Evolutionary conservation across 2,888 invertebrate genomes (phyloP), one percentile per base, ranked within the genome.

Genomic region (Limenitis camilla): DNA sequence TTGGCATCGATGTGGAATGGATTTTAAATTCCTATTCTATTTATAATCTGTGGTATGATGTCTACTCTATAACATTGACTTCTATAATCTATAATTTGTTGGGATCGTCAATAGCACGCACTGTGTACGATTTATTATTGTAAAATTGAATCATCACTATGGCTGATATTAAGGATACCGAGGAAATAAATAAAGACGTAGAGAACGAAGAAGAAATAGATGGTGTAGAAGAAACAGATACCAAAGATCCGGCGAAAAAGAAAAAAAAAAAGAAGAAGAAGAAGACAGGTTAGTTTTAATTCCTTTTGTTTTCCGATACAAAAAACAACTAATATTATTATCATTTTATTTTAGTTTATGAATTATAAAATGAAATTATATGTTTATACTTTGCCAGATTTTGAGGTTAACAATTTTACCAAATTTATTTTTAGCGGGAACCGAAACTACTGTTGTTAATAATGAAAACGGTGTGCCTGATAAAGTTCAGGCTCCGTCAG

Each of bases 211-310:
- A 90, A 60, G 88, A 88, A 52, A 78, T 89, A 58, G 90, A 91
- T 50, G 88, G 83, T 59, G 87, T 89, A 59, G 90, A 89, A 53
- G 91, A 90, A 59, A 84, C 86, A 46, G 91, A 90, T 57, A 78
- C 86, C 28, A 89, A 89, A 65, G 92, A 91, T 69, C 90, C 91
- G 49, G 89, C 90, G 48, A 95, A 94, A 78, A 95, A 95, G 88
- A 95, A 94, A 85, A 95, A 94, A 81, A 94, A 94, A 86, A 95
- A 93, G 84, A 93, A 95, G 90, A 94, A 94, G 90, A 94, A 94
- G 89, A 92, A 94, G 81, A 84, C 92, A 81, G 93, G 94, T 93
- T 75, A 77, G 81, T 61, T 55, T 57, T 55, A 32, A 48, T 45
- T 36, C 5, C 33, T 43, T 30, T 33, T 28, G 19, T 31, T 27